Base-by-base conservation (phyloP, 2,113 vertebrate species). In the Prietella phreatophila region DNA sequence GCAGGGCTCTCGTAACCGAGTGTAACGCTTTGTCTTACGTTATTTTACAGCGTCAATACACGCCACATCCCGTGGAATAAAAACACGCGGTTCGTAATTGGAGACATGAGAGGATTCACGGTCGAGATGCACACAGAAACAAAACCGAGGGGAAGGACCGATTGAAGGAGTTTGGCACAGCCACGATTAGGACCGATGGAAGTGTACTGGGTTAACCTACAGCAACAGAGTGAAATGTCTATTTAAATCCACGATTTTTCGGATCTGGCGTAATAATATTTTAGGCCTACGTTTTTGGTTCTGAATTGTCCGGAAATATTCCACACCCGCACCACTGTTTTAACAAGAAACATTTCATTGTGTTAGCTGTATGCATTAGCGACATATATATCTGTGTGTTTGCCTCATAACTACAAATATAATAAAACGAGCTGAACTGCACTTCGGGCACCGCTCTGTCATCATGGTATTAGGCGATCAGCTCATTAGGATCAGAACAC, bases 381-480 rank as follows among this genome's bases (percentile, higher is more conserved):
- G 30, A 13, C 17, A 76, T 30, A 10, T 69, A n/a, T n/a, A 8
- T 20, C 6, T 47, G 27, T 6, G 13, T 58, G 14, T 30, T 53
- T 79, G 47, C 11, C 1, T 79, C 27, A 27, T 36, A 50, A 83
- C 82, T 17, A 78, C 60, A 2, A 75, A 73, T 60, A 63, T 60
- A 33, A 84, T 58, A 85, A 83, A 87, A 82, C 81, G 55, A 53
- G 19, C 50, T 63, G 42, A 86, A 85, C 83, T 80, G 87, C 61
- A 85, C 53, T 33, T 69, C 79, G 15, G 75, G 73, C 58, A 90
- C 8, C 79, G 25, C 78, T n/a, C 65, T 61, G 69, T 85, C 90
- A 92, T 78, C 88, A 93, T 93, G 92, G 81, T 87, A 85, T 84
- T 85, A 69, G 88, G 85, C 39, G 85, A 71, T 81, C 84, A 75